These are phyloP conservation scores for Ataeniobius toweri DNA, from an alignment of 2,797 vertebrate species.

Conservation along the genomic window DNA sequence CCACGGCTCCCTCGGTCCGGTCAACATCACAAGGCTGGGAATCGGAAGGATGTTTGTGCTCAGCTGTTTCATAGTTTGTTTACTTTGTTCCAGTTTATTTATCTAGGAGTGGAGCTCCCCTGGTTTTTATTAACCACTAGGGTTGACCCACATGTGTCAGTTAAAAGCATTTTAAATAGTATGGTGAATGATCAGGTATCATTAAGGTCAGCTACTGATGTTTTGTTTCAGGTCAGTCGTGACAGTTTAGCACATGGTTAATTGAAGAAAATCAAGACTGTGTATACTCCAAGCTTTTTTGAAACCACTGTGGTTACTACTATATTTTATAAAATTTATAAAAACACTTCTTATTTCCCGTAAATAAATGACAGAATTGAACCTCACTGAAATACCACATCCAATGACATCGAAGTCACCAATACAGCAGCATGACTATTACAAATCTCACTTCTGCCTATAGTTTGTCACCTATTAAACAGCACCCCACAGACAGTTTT, in stretches of 20 bases:
- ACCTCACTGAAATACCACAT: not conserved
- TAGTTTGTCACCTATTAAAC: not conserved
- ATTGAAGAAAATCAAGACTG: not conserved
- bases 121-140: not conserved
- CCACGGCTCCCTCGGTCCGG: slow-evolving; percentile 37
- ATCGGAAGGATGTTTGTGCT: slow-evolving; percentile 50
- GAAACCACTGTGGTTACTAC: not conserved
- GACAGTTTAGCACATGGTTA: too few relatives aligned
- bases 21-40: slow-evolving; percentile 53
- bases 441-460: not conserved
- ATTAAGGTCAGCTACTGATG: not conserved
- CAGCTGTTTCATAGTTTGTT: slow-evolving; percentile 33
- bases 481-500: not conserved
- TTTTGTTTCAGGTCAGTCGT: not conserved
- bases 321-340: too few relatives aligned
- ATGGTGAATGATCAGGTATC: not conserved
- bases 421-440: not conserved
- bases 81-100: slow-evolving; percentile 9
- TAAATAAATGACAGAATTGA: not conserved
- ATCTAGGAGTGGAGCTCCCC: not conserved
- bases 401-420: not conserved
- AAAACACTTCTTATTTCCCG: not conserved
- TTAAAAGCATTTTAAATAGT: not conserved
- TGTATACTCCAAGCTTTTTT: not conserved
- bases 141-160: not conserved